phyloP scores from a whole-genome alignment of 1,140 invertebrate species.

The Scaptodrosophila lebanonensis region DNA sequence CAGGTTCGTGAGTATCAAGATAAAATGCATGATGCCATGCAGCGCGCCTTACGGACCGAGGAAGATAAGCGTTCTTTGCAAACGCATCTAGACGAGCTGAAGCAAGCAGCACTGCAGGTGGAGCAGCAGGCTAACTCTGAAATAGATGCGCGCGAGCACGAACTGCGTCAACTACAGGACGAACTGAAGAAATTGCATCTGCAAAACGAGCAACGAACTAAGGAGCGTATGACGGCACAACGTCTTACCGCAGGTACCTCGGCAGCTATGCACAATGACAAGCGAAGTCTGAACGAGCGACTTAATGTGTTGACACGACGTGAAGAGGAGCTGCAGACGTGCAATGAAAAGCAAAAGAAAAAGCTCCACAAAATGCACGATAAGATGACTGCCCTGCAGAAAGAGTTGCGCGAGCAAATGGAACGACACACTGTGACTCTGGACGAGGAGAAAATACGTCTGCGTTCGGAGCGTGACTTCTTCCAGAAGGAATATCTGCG shows the following conservation, averaged over 20 bases:
- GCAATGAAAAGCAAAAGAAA: conserved; percentile 59
- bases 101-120: conserved; percentile 81
- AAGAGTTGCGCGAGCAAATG: conserved; percentile 41
- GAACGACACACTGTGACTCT: conserved; percentile 13
- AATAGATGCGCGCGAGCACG: conserved; percentile 59
- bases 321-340: conserved; percentile 45
- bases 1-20: conserved; percentile 80
- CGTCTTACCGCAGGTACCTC: conserved; percentile 2
- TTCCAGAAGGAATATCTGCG: conserved; percentile 75
- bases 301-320: conserved; percentile 52
- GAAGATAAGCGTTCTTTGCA: conserved; percentile 81
- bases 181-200: conserved; percentile 30
- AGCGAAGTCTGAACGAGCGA: conserved; percentile 48
- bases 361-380: conserved; percentile 53
- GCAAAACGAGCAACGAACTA: conserved; percentile 4
- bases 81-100: conserved; percentile 81
- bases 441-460: conserved; percentile 65
- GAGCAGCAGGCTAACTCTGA: conserved; percentile 79
- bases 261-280: conserved; percentile 29
- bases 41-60: conserved; percentile 80
- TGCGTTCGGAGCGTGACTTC: conserved; percentile 66
- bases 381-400: conserved; percentile 38
- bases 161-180: conserved; percentile 36
- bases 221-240: conserved; percentile 9
- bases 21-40: conserved; percentile 84